Evolutionary conservation across 2,113 vertebrate species (phyloP), one percentile per base, ranked within the genome.

Genomic region (Vulpes ferrilata): DNA sequence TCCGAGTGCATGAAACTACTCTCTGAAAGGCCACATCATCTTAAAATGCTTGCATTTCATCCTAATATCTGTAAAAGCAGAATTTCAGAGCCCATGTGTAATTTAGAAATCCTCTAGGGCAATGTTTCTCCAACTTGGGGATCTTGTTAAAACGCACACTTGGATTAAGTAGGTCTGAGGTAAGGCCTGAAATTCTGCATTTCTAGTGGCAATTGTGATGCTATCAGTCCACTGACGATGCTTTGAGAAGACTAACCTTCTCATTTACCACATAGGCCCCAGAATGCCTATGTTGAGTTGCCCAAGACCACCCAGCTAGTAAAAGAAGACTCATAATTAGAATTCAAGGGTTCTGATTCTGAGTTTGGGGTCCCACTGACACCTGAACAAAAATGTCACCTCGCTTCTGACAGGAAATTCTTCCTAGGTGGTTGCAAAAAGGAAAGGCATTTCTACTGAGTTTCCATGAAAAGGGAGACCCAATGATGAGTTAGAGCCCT

Each of bases 181-280:
- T 16, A 38, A 83, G 64, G 23, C 17, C 57, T 11, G 12, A 22
- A 59, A 13, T 11, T 51, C 59, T 48, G 10, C 27, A 35, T 43
- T 53, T 86, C 83, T 71, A 1, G 15, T 1, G 60, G 19, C 3
- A 30, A 32, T 0, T 1, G n/a, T 1, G 19, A 15, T 23, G 35
- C 38, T 95, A 32, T 38, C 38, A 2, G 13, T 25, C 16, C 23
- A 11, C 0, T 0, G 57, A 79, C 2, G 1, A 15, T 4, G 17
- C 16, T 53, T 51, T 0, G 22, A 88, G 90, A 69, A 19, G 57
- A 55, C 15, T 0, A 64, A 62, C 11, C 2, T 22, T 6, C 11
- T 53, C 3, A 1, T 48, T n/a, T 64, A 27, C 53, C 60, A 60
- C 80, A 15, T 1, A 20, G 6, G 13, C 9, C 11, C 19, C 53